Percentiles rank a stretch among this genome's conserved stretches.
Evolutionary conservation across 2,888 invertebrate genomes (phyloP).

Genomic region (Mesorhabditis belari): DNA sequence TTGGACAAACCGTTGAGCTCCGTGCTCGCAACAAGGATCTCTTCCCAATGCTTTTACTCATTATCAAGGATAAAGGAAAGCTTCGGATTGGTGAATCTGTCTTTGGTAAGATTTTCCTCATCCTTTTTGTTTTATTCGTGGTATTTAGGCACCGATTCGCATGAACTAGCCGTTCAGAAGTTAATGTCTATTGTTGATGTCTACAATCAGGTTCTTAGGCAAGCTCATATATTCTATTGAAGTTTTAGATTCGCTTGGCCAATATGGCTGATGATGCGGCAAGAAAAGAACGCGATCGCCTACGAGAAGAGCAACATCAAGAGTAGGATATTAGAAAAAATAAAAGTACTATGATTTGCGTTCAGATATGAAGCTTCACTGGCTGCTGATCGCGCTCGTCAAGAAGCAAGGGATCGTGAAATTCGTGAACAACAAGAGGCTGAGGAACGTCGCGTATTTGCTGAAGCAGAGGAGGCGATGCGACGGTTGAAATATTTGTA

Average conservation of each 20-base stretch:
- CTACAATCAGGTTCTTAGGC: too few species aligned
- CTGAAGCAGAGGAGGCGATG: slow-evolving; percentile 17
- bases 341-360: not conserved
- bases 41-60: slow-evolving; percentile 39
- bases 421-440: slow-evolving; percentile 20
- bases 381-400: slow-evolving; percentile 35
- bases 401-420: slow-evolving; percentile 30
- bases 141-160: slow-evolving; percentile 18
- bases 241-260: slow-evolving; percentile 19
- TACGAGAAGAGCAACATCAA: slow-evolving; percentile 38
- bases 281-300: slow-evolving; percentile 36
- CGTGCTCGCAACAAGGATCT: slow-evolving; percentile 10
- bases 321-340: slow-evolving; percentile 22
- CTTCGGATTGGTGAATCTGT: slow-evolving; percentile 15
- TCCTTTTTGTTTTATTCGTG: not conserved
- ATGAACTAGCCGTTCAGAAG: slow-evolving; percentile 29
- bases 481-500: not conserved
- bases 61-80: slow-evolving; percentile 28
- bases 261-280: slow-evolving; percentile 25
- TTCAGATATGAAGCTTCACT: slow-evolving; percentile 29
- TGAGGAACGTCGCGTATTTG: slow-evolving; percentile 12
- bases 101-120: slow-evolving; percentile 15
- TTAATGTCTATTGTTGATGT: slow-evolving; percentile 35
- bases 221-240: too few species aligned
- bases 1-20: slow-evolving; percentile 13